Conservation (phyloP, 2,888 invertebrate species). For the Pollenia angustigena region DNA sequence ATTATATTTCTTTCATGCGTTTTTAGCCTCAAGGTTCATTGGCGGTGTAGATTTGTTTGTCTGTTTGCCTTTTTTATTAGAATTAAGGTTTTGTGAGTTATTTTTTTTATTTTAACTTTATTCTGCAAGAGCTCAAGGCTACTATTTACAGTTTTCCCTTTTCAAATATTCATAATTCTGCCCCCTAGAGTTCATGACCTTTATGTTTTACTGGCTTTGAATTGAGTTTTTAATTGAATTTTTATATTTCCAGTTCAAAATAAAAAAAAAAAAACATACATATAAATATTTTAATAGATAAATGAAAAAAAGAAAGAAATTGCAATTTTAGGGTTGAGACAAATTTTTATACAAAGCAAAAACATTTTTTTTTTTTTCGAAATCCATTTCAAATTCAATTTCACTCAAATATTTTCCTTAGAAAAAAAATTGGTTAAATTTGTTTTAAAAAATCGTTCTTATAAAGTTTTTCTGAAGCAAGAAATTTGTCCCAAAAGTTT, state of each 20-base stretch:
- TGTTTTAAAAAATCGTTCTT: too few relatives aligned
- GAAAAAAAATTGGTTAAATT: too few relatives aligned
- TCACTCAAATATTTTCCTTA: neutral
- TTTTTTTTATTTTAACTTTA: slow-evolving; percentile 24
- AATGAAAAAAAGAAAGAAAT: neutral
- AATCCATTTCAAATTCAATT: neutral
- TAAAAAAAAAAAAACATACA: slow-evolving; percentile 32
- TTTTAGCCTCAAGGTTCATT: slow-evolving; percentile 71
- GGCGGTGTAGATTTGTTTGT: slow-evolving; percentile 62
- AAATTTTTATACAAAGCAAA: neutral
- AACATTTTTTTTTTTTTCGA: neutral
- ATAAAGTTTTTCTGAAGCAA: too few relatives aligned
- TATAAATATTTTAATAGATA: slow-evolving; percentile 69
- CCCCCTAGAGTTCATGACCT: slow-evolving; percentile 58
- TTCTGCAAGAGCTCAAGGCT: slow-evolving; percentile 12
- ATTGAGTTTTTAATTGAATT: slow-evolving; percentile 68
- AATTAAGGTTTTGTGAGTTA: slow-evolving; percentile 26
- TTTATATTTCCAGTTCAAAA: slow-evolving; percentile 33
- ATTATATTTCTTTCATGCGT: slow-evolving; percentile 65
- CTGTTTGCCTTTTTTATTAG: slow-evolving; percentile 24
- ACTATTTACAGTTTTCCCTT: slow-evolving; percentile 7
- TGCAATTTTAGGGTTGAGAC: neutral
- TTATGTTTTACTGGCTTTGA: slow-evolving; percentile 37
- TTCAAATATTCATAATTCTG: slow-evolving; percentile 30
- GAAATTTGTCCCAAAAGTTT: too few relatives aligned